Conservation (phyloP, 2,113 vertebrate genomes). For the Argyrosomus japonicus region DNA sequence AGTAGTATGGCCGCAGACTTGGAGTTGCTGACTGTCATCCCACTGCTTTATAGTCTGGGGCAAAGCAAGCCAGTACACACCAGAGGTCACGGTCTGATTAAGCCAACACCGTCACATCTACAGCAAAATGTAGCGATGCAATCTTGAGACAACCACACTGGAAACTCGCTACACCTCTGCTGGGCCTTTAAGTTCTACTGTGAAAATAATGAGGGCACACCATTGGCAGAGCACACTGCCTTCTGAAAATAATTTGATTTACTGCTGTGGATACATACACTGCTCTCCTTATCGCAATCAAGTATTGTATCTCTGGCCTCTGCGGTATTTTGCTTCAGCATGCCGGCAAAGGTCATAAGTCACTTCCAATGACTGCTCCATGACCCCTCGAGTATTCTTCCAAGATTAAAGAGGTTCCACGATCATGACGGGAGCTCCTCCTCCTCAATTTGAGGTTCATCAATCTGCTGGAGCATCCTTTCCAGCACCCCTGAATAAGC, state of each 20-base stretch:
- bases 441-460: neutral
- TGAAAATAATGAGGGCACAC: neutral
- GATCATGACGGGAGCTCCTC: neutral
- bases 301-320: neutral
- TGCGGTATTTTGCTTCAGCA: neutral
- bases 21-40: conserved; percentile 19
- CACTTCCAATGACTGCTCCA: neutral
- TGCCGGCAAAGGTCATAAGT: neutral
- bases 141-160: conserved; percentile 1
- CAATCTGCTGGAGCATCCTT: neutral
- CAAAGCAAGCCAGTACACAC: conserved; percentile 17
- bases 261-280: neutral
- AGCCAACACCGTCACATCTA: conserved; percentile 19
- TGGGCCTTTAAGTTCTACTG: neutral
- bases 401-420: conserved; percentile 3
- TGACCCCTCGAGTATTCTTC: neutral
- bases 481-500: conserved; percentile 8
- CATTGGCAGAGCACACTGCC: neutral
- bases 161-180: neutral
- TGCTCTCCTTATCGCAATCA: neutral
- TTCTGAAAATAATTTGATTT: neutral
- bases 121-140: conserved; percentile 10
- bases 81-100: conserved; percentile 28
- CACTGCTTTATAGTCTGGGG: conserved; percentile 12
- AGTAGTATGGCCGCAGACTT: conserved; percentile 3